A percentile compares a stretch with the other conserved stretches of the same genome.
Evolutionary conservation across 2,888 invertebrate species (phyloP).

Genomic region (Agrotis exclamationis): DNA sequence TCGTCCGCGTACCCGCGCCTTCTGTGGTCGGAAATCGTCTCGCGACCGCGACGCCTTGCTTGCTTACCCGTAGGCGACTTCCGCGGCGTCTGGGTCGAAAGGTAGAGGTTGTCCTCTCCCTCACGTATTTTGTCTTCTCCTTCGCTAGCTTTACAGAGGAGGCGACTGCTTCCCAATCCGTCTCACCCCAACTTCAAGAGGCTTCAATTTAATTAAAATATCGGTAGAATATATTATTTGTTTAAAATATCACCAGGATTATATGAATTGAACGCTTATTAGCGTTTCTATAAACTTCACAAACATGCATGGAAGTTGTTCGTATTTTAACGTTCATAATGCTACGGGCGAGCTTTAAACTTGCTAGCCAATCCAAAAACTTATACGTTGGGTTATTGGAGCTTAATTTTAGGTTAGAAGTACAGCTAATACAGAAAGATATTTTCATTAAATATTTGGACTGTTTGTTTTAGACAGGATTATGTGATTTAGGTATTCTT

Average conservation of each 20-base stretch:
- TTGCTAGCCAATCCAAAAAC: slow-evolving; percentile 33
- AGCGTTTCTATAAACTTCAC: slow-evolving; percentile 12
- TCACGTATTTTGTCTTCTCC: too few species aligned
- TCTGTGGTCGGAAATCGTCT: too few species aligned
- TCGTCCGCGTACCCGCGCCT: too few species aligned
- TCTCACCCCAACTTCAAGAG: neutral
- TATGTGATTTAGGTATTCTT: neutral
- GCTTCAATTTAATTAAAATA: too few species aligned
- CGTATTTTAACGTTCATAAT: slow-evolving; percentile 21
- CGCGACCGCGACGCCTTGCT: too few species aligned
- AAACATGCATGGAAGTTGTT: slow-evolving; percentile 24
- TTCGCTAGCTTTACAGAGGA: too few species aligned
- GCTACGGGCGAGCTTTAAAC: slow-evolving; percentile 7
- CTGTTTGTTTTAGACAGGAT: neutral
- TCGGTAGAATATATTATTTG: neutral
- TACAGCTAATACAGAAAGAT: neutral
- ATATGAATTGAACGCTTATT: neutral
- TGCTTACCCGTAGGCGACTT: too few species aligned
- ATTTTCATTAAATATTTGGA: neutral
- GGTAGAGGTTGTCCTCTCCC: too few species aligned
- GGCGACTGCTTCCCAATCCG: too few species aligned
- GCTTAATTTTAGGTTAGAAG: slow-evolving; percentile 4
- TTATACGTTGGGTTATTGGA: slow-evolving; percentile 15
- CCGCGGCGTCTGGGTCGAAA: too few species aligned
- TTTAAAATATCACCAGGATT: neutral